Percentiles rank a stretch among this genome's conserved stretches.
phyloP scores from a whole-genome alignment of 2,113 vertebrate species.

The Lamprotornis superbus region DNA sequence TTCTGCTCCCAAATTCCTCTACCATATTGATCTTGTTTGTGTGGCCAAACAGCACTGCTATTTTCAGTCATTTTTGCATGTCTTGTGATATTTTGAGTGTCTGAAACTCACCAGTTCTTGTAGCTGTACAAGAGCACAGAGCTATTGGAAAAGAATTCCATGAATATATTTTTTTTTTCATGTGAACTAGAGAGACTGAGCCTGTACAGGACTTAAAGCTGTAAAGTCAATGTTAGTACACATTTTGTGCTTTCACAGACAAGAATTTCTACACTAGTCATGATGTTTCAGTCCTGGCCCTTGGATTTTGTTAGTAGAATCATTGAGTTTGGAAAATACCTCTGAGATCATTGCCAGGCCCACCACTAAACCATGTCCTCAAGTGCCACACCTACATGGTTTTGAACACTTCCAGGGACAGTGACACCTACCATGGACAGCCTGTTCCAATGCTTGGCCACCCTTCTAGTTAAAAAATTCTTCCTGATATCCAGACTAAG shows the following conservation, averaged over 20 bases:
- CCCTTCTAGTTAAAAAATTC: not conserved
- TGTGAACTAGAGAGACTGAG: not conserved
- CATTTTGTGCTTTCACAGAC: not conserved
- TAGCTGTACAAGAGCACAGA: not conserved
- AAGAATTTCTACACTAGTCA: not conserved
- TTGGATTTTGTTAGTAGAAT: not conserved
- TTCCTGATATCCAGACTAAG: not conserved
- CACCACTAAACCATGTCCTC: not conserved
- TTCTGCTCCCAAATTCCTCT: not conserved
- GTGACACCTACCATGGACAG: not conserved
- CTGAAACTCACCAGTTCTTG: not conserved
- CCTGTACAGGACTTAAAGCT: not conserved
- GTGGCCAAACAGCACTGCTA: not conserved
- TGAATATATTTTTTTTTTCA: not conserved
- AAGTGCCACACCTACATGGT: accelerated
- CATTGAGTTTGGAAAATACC: not conserved
- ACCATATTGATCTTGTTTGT: not conserved
- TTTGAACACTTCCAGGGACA: not conserved
- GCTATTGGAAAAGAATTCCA: not conserved
- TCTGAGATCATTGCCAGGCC: accelerated
- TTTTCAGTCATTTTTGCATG: accelerated
- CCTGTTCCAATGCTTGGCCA: not conserved
- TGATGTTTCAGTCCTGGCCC: not conserved
- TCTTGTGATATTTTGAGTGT: not conserved
- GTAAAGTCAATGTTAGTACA: not conserved